Evolutionary conservation across 2,797 vertebrate species (phyloP), one percentile per base, ranked within the genome.

Genomic region (Muscicapa comitata): DNA sequence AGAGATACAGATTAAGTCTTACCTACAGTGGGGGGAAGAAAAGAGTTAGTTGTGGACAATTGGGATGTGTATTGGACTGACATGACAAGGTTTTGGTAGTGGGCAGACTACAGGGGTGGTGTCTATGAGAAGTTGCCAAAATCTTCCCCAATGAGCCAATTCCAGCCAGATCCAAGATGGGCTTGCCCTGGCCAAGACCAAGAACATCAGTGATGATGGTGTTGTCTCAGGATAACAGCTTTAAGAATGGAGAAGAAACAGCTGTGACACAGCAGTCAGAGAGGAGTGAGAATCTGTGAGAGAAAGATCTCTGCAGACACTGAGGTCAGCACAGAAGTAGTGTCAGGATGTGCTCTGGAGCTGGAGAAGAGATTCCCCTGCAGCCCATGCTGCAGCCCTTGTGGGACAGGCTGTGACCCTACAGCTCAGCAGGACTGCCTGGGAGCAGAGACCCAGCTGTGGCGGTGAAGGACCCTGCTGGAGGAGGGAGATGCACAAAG

Each of bases 331-430:
- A 43, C 40, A 54, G 53, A 26, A 67, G 38, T 2, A 42, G 17
- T 17, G 33, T 2, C 43, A 57, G 38, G 16, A 57, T 1, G 9
- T 66, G 33, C 25, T 89, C 6, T 0, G 4, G 20, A 7, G 11
- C 17, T 25, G 18, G 28, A 65, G 29, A 29, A 86, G 37, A 77
- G 16, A 50, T 66, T 66, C 13, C 25, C 33, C 17, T 13, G 29
- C 20, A 45, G 57, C 13, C 25, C 0, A 0, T 42, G 11, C 16
- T 35, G 37, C 45, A 13, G 16, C 19, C 29, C 7, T 6, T 9
- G 25, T 18, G 73, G 6, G 21, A 37, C 37, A 35, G 37, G 13
- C 11, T 7, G 3, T 29, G 14, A 10, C 2, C 5, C 42, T 68
- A 14, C 9, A 25, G 33, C 12, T 13, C 33, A 23, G 13, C 54